Base-by-base conservation (phyloP, 2,888 invertebrate genomes). In the Eustalomyia histrio region DNA sequence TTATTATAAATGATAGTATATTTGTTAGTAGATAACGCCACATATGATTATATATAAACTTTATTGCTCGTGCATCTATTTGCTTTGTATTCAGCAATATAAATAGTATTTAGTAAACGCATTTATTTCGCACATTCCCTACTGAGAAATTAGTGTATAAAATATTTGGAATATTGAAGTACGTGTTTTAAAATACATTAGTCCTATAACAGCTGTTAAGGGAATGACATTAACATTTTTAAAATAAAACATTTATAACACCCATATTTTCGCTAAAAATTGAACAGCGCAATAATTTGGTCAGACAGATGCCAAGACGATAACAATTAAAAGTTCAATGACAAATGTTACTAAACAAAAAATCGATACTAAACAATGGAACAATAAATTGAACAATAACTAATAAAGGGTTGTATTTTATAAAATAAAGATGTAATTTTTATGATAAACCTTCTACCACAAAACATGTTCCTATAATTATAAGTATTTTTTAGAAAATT, bases 321-420 rank as follows among this genome's bases (percentile, higher is more conserved):
- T 67, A 67, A 57, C 61, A 67, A 55, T 67, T 67, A 57, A 79
- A 73, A 73, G 78, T 72, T 73, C 78, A 79, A 68, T 68, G 72
- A 68, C 72, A 79, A 78, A 79, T 47, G 18, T 24, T 55, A 35
- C 55, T 7, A 53, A 39, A 53, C 6, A 39, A 2, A 18, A 33
- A 47, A 61, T 71, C 71, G 58, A 65, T 76, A 60, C 16, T 16
- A 47, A 47, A n/a, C n/a, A 47, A 47, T 47, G n/a, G n/a, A 47
- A 47, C n/a, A 16, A 57, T 50, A 58, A 65, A 76, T 71, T 33
- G 71, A 58, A 52, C 50, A 47, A 2, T 12, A 12, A 64, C 58
- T 76, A 29, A 65, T 43, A 55, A 78, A 78, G 64, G 72, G 67
- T 50, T 72, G 72, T 47, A 33, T 35, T 60, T 33, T 17, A 58